Evolutionary conservation across 2,888 invertebrate species (phyloP), one percentile per base, ranked within the genome.

Genomic region (Aelia acuminata): DNA sequence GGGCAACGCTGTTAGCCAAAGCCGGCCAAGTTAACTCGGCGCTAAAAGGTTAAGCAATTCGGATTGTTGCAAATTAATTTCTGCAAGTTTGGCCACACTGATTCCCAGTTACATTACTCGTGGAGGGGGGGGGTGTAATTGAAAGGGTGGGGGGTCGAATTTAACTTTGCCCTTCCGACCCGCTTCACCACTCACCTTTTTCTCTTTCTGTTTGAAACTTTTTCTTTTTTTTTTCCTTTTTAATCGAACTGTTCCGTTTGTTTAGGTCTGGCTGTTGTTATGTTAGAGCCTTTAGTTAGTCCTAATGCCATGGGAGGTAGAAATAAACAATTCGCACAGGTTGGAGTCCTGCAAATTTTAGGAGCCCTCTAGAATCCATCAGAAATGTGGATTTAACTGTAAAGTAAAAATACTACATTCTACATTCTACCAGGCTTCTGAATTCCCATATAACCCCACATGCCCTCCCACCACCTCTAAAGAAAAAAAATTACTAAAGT

Each of bases 71-170:
- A 70, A 70, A 31, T 70, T 70, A 70, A 70, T 70, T 70, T 70
- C 63, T 70, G 63, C 63, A 70, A 70, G 63, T 70, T 70, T 70
- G 63, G 63, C 63, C 80, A n/a, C 43, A 22, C 80, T 80, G 80
- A 80, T 80, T 47, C 80, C 43, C 80, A 11, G 80, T 47, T 43
- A 80, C 80, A 80, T 80, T 80, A 80, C 80, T 80, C n/a, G n/a
- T n/a, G n/a, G n/a, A n/a, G n/a, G n/a, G n/a, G n/a, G 43, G n/a
- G 3, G 13, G n/a, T 80, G 43, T 39, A n/a, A 80, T 80, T 39
- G 43, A 80, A 80, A 47, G 80, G 43, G 80, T 43, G 22, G 43
- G 80, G n/a, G 80, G 22, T 39, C n/a, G 43, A 80, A 80, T 80
- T 80, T 80, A 80, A 80, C 80, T 80, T 80, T 15, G 43, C 11